Evolutionary conservation across 2,797 vertebrate species (phyloP).

Genomic region (Dallia pectoralis): DNA sequence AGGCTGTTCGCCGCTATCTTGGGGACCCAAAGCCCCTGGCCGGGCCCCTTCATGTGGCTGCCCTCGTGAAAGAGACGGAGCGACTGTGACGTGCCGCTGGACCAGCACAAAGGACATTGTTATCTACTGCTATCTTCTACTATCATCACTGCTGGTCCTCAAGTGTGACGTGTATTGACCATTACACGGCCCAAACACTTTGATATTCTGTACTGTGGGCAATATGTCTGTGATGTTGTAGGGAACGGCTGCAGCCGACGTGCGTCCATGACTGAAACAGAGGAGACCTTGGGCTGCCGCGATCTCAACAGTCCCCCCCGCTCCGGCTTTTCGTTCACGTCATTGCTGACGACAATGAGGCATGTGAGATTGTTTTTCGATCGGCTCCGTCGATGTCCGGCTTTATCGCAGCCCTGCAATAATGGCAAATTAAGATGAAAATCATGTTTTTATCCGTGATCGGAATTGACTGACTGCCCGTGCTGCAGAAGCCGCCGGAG

Average conservation of each 20-base stretch:
- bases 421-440: not conserved
- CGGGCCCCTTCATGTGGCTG: constrained; percentile 64
- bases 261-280: not conserved
- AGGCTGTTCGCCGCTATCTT: constrained; percentile 67
- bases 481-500: not conserved
- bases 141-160: constrained; percentile 14
- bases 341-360: not conserved
- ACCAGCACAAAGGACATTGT: constrained; percentile 15
- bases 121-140: not conserved
- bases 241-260: not conserved
- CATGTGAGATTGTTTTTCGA: not conserved
- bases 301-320: not conserved
- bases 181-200: not conserved
- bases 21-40: constrained; percentile 55
- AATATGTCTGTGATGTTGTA: not conserved
- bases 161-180: not conserved
- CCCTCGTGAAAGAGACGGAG: constrained; percentile 36
- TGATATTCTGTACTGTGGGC: not conserved
- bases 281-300: constrained; percentile 1
- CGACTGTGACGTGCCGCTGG: constrained; percentile 29
- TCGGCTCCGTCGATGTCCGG: not conserved
- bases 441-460: not conserved
- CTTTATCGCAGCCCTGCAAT: not conserved
- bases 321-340: not conserved
- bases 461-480: not conserved